Conservation (phyloP, 2,888 invertebrate species). For the Perdita meconis region DNA sequence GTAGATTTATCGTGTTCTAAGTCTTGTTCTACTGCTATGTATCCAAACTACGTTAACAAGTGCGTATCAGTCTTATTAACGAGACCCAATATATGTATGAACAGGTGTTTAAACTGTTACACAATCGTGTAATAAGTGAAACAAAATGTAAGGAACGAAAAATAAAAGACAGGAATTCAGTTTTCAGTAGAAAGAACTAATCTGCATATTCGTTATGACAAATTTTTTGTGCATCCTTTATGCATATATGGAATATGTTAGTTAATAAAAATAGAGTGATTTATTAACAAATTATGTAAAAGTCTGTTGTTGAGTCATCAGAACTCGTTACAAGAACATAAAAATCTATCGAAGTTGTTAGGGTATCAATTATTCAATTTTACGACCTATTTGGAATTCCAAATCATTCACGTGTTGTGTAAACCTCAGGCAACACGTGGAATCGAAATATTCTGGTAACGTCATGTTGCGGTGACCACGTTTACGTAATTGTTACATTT, state of each 20-base stretch:
- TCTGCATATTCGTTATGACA: neutral
- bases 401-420: neutral
- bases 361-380: neutral
- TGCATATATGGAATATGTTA: no score
- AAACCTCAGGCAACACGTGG: neutral
- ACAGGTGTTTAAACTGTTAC: neutral
- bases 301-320: neutral
- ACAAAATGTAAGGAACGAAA: no score
- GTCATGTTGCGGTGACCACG: neutral
- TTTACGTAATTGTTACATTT: conserved; percentile 14
- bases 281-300: no score
- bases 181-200: neutral
- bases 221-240: neutral
- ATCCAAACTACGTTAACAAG: no score
- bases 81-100: neutral
- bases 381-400: neutral
- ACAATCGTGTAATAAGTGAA: neutral
- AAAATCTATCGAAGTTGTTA: no score
- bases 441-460: neutral
- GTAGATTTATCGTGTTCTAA: no score
- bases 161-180: neutral
- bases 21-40: no score
- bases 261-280: no score
- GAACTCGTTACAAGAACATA: conserved; percentile 4
- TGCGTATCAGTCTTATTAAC: conserved; percentile 1